Conservation (phyloP, 2,888 invertebrate species). For the Himalopsyche kuldschensis region DNA sequence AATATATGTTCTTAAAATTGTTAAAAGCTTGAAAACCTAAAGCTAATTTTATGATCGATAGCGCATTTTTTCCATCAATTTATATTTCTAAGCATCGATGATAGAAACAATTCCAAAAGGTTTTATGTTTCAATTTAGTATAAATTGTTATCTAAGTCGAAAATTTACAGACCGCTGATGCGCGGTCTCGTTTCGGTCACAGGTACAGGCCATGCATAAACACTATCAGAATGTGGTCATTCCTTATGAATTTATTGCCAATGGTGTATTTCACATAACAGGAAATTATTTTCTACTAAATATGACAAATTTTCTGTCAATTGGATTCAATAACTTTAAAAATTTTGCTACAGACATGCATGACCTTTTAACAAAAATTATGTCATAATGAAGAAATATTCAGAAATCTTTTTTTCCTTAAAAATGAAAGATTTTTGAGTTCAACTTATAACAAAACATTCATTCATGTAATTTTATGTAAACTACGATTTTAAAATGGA, state of each 20-base stretch:
- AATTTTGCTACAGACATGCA: slow-evolving; percentile 40
- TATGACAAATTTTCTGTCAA: slow-evolving; percentile 7
- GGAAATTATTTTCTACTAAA: slow-evolving; percentile 13
- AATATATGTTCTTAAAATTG: background rate
- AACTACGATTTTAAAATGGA: background rate
- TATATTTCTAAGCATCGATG: background rate
- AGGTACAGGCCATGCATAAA: slow-evolving; percentile 41
- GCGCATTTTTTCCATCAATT: background rate
- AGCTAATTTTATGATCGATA: background rate
- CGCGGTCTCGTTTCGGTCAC: background rate
- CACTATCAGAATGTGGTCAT: slow-evolving; percentile 23
- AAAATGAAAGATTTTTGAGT: background rate
- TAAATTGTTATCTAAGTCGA: background rate
- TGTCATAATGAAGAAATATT: background rate
- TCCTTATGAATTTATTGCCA: slow-evolving; percentile 37
- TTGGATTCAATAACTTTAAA: slow-evolving; percentile 18
- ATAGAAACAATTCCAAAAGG: background rate
- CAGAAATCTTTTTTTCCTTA: background rate
- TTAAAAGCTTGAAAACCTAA: background rate
- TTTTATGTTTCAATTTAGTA: background rate
- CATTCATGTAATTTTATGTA: background rate
- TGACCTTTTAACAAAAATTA: slow-evolving; percentile 24
- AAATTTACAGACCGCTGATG: slow-evolving; percentile 2
- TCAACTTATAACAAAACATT: background rate
- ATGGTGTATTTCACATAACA: slow-evolving; percentile 35